Evolutionary conservation across 1,140 invertebrate genomes (phyloP).

Genomic region (Eufriesea mexicana): DNA sequence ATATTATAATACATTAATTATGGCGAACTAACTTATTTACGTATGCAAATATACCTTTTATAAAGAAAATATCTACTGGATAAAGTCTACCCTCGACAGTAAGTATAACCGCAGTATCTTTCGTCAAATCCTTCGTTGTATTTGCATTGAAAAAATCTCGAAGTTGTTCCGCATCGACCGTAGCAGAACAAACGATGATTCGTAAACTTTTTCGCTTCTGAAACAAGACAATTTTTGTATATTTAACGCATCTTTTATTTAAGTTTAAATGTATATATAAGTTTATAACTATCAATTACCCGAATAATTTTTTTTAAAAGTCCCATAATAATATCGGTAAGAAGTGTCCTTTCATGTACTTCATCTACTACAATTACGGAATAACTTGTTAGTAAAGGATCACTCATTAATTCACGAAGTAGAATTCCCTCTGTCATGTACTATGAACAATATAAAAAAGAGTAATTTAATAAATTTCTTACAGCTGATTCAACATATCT

Average conservation of each 20-base stretch:
- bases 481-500: not conserved
- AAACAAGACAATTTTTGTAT: not conserved
- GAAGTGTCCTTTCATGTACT: conserved; percentile 95
- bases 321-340: conserved; percentile 97
- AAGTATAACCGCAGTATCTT: conserved; percentile 91
- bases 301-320: conserved; percentile 95
- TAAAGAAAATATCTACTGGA: conserved; percentile 94
- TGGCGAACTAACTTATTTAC: too few species aligned
- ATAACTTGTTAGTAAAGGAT: conserved; percentile 95
- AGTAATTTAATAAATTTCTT: not conserved
- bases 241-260: not conserved
- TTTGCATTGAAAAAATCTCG: conserved; percentile 94
- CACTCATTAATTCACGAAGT: conserved; percentile 96
- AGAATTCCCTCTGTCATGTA: conserved; percentile 98
- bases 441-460: conserved; percentile 83
- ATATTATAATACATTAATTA: not conserved
- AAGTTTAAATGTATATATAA: not conserved
- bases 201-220: conserved; percentile 93
- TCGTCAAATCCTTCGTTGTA: conserved; percentile 80
- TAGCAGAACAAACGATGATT: conserved; percentile 96
- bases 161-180: conserved; percentile 94
- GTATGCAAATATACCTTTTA: conserved; percentile 83
- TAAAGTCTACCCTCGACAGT: conserved; percentile 94
- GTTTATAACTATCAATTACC: conserved; percentile 76
- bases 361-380: conserved; percentile 97